These are phyloP conservation scores for Cossypha niveicapilla DNA, from an alignment of 2,797 vertebrate genomes.

Conservation along the genomic window DNA sequence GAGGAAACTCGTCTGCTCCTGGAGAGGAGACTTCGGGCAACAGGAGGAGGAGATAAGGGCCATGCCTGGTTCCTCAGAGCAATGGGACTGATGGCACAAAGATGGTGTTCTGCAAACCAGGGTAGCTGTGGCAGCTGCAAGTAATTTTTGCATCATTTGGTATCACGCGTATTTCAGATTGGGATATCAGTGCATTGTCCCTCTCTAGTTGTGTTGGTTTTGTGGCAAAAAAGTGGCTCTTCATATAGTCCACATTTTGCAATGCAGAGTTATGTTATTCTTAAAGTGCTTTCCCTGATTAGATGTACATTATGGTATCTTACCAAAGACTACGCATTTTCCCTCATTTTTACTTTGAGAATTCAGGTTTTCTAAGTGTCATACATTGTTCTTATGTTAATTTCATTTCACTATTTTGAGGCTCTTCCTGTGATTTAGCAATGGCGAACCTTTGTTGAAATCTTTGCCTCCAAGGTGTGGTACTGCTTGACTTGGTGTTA, in stretches of 20 bases:
- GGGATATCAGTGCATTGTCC: not conserved
- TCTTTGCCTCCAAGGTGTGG: not conserved
- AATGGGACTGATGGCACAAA: not conserved
- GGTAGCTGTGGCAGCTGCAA: not conserved
- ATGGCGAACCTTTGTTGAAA: not conserved
- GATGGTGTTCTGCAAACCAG: not conserved
- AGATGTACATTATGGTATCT: not conserved
- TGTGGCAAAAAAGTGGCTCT: not conserved
- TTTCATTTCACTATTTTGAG: not conserved
- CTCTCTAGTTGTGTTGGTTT: not conserved
- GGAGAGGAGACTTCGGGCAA: not conserved
- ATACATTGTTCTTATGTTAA: not conserved
- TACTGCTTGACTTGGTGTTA: not conserved
- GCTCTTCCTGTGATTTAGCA: not conserved
- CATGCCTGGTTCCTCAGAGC: not conserved
- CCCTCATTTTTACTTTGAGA: not conserved
- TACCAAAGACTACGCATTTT: not conserved
- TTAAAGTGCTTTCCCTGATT: not conserved
- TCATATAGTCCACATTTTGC: not conserved
- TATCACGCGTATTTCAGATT: not conserved
- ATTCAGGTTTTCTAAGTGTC: not conserved
- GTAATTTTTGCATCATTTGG: not conserved
- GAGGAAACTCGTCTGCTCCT: not conserved
- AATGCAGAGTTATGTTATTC: not conserved
- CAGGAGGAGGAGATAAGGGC: not conserved